Percentiles rank a stretch among this genome's conserved stretches.
These are phyloP conservation scores for Anthopleura xanthogrammica DNA, from an alignment of 92 coral and sea anemone genomes.

Conservation along the genomic window DNA sequence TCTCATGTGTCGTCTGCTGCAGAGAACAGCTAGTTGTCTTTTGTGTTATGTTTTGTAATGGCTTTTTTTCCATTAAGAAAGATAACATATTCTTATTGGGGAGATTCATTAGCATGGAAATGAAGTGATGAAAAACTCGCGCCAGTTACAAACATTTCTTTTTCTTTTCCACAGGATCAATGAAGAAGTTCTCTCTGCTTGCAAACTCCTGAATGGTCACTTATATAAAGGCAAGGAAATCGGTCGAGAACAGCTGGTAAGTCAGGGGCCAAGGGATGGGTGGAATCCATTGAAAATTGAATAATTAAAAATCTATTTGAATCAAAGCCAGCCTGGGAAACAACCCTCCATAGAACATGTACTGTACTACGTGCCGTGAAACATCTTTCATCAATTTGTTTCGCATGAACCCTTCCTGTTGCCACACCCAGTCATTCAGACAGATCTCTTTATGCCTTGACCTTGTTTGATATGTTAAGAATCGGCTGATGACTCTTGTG, in stretches of 20 bases:
- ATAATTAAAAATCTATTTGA: neutral
- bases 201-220: constrained; percentile 88
- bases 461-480: neutral
- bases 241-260: constrained; percentile 89
- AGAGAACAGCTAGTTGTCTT: neutral
- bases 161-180: constrained; percentile 45
- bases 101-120: neutral
- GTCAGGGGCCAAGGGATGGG: neutral
- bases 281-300: neutral
- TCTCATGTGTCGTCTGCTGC: neutral
- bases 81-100: no score
- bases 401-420: neutral
- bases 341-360: neutral
- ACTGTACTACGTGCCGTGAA: neutral
- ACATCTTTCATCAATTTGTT: neutral
- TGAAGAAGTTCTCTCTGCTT: constrained; percentile 88
- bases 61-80: neutral
- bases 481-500: no score
- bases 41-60: neutral
- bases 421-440: neutral
- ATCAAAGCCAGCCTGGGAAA: neutral
- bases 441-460: neutral
- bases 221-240: constrained; percentile 83
- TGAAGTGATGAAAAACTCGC: neutral
- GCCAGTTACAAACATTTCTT: neutral